Evolutionary conservation across 1,140 invertebrate species (phyloP).

Genomic region (Bombus vancouverensis): DNA sequence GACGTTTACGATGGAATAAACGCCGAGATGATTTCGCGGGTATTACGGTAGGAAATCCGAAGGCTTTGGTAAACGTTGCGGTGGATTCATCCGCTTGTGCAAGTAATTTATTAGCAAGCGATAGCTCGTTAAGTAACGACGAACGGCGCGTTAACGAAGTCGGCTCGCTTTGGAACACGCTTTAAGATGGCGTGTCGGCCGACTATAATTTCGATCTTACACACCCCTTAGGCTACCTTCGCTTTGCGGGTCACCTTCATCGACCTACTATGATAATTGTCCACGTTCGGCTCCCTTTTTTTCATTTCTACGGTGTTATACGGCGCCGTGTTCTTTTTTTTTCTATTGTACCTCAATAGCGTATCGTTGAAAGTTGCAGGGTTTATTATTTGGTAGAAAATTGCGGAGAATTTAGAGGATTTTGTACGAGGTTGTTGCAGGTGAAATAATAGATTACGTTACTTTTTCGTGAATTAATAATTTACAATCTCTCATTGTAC

Average conservation of each 20-base stretch:
- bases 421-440: too few species aligned
- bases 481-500: too few species aligned
- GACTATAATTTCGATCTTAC: conserved; percentile 63
- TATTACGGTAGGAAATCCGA: not conserved
- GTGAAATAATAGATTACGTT: not conserved
- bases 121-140: conserved; percentile 63
- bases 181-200: conserved; percentile 66
- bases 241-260: conserved; percentile 63
- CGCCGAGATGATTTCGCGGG: not conserved
- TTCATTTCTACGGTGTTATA: not conserved
- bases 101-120: conserved; percentile 66
- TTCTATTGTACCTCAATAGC: too few species aligned
- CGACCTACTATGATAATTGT: conserved; percentile 69
- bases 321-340: not conserved
- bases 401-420: too few species aligned
- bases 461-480: not conserved
- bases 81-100: conserved; percentile 49
- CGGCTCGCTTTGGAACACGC: conserved; percentile 40
- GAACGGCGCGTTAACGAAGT: conserved; percentile 59
- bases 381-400: too few species aligned
- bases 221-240: conserved; percentile 1
- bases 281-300: conserved; percentile 33
- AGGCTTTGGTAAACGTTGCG: conserved; percentile 44
- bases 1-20: not conserved
- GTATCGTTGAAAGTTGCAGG: too few species aligned